Evolutionary conservation across 2,113 vertebrate species (phyloP).

Genomic region (Tachysurus fulvidraco): DNA sequence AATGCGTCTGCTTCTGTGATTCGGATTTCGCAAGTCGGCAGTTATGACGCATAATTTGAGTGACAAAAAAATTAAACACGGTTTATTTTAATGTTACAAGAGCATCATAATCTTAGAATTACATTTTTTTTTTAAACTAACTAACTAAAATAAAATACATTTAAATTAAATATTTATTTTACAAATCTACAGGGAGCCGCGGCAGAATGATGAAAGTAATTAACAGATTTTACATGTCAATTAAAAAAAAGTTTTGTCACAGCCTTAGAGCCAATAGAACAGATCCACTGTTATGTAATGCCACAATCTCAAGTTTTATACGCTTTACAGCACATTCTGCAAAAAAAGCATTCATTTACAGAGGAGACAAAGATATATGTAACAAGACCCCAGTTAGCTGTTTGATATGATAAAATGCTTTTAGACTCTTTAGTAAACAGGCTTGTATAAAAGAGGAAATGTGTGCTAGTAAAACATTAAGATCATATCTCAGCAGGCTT

Average conservation of each 20-base stretch:
- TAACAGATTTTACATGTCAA: neutral
- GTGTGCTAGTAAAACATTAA: constrained; percentile 50
- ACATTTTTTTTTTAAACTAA: no score
- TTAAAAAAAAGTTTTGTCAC: neutral
- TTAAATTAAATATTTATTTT: no score
- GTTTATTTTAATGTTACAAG: no score
- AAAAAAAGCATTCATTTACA: neutral
- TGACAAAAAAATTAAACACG: no score
- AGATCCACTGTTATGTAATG: neutral
- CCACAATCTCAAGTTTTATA: neutral
- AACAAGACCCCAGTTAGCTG: neutral
- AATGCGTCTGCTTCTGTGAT: no score
- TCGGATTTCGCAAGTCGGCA: no score
- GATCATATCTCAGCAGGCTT: constrained; percentile 55
- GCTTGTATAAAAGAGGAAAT: constrained; percentile 17
- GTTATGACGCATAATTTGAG: no score
- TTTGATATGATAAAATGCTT: constrained; percentile 24
- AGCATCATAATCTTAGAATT: no score
- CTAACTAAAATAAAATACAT: no score
- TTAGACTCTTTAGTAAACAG: constrained; percentile 27
- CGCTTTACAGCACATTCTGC: neutral
- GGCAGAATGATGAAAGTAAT: no score
- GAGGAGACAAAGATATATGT: neutral
- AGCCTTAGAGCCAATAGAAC: neutral
- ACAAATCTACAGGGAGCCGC: no score